Base-by-base conservation (phyloP, 2,113 vertebrate species). In the Oreotrochilus melanogaster region DNA sequence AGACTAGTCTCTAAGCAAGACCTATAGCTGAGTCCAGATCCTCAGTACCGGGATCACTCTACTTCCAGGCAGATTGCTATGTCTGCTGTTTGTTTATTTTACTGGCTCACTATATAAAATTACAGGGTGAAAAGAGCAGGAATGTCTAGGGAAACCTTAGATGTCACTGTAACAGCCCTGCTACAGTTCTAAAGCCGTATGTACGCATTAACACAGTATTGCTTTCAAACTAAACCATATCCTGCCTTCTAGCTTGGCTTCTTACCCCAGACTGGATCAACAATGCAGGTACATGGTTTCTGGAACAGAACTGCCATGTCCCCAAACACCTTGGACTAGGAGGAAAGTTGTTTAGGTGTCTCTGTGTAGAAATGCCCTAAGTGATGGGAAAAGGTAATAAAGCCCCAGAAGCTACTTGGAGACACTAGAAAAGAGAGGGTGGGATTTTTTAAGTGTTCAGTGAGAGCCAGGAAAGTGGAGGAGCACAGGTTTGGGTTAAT, bases 111-210 rank as follows among this genome's bases (percentile, higher is more conserved):
- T 86, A 43, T 93, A 96, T 94, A 95, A 97, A 97, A 95, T 95
- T 95, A 94, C 90, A 95, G 94, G 69, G 88, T 90, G 64, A 79
- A 96, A 96, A 96, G 88, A 96, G 64, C 67, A 92, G 82, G 82
- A 97, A 96, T 92, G 88, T 93, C 82, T 92, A 93, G 75, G 79
- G 88, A 95, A 97, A 97, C 86, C 60, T 94, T 93, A 97, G 88
- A 97, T 96, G 88, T 94, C 90, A 78, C 72, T 86, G 71, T 78
- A 93, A 91, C 92, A 90, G 72, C 51, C 31, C 79, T 72, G 73
- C 62, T 96, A 31, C 76, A 19, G 88, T 96, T 95, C 87, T 88
- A 47, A 90, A 92, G 86, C 75, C 84, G 64, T 88, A 67, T 90
- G 73, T 95, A 47, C 47, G 56, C 67, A 71, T 95, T 96, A 95